Evolutionary conservation across 2,113 vertebrate species (phyloP).

Genomic region (Myrmophylax atrothorax): DNA sequence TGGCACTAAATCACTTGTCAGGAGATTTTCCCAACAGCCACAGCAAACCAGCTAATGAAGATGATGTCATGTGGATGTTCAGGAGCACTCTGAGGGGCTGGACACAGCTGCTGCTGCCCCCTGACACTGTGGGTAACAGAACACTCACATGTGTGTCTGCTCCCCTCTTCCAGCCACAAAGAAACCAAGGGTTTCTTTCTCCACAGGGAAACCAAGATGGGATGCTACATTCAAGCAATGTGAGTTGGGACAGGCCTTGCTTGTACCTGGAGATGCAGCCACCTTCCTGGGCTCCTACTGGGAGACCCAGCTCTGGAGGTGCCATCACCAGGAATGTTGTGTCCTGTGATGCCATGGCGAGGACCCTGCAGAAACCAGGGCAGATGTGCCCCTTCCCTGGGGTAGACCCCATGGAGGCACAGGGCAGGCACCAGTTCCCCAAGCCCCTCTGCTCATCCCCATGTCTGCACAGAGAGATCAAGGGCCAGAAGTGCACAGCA

Average conservation of each 20-base stretch:
- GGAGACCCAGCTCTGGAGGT: not conserved
- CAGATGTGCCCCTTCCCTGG: not conserved
- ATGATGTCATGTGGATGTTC: not conserved
- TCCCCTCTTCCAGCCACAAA: not conserved
- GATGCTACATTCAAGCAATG: fast-evolving
- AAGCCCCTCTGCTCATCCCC: not conserved
- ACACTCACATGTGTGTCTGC: fast-evolving
- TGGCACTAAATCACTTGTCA: not conserved
- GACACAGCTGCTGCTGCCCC: not conserved
- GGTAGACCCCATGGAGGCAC: not conserved
- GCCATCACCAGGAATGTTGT: too few relatives aligned
- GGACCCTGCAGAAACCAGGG: not conserved
- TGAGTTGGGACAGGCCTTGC: not conserved
- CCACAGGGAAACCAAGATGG: fast-evolving
- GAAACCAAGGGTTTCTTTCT: not conserved
- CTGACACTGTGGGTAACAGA: not conserved
- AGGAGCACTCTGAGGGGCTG: fast-evolving
- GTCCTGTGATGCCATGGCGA: fast-evolving
- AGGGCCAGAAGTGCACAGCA: not conserved
- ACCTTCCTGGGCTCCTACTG: not conserved
- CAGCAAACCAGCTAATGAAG: not conserved
- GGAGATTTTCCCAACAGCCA: not conserved
- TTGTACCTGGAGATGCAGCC: fast-evolving
- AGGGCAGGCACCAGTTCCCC: not conserved
- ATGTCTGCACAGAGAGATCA: not conserved